These are phyloP conservation scores for Phrynocephalus versicolor DNA, from an alignment of 2,113 vertebrate species.

Conservation along the genomic window DNA sequence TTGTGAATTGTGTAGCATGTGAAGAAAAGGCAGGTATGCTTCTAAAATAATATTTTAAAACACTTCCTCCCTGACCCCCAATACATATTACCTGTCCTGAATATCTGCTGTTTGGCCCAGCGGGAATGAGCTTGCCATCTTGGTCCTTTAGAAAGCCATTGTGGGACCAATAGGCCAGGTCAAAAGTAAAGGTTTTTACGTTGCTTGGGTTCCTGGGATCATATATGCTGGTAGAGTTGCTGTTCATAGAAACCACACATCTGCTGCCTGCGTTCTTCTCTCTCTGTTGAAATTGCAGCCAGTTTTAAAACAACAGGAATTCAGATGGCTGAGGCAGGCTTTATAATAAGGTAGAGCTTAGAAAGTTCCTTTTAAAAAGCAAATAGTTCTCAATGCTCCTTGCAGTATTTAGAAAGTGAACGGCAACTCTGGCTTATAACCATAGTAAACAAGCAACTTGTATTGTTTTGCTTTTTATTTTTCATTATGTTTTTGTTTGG, in stretches of 20 bases:
- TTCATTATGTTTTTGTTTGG: no score
- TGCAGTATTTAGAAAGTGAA: no score
- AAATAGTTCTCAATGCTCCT: no score
- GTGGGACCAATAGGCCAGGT: slow-evolving; percentile 81
- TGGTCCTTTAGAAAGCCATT: slow-evolving; percentile 73
- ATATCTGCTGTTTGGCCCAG: slow-evolving; percentile 75
- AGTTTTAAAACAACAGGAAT: not conserved
- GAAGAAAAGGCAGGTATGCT: not conserved
- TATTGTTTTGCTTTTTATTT: no score
- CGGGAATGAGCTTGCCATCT: slow-evolving; percentile 70
- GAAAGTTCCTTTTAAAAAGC: no score
- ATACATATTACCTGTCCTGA: slow-evolving; percentile 79
- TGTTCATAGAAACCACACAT: slow-evolving; percentile 79
- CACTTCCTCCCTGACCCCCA: not conserved
- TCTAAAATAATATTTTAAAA: not conserved
- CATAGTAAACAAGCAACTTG: no score
- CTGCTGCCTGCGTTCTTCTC: slow-evolving; percentile 81
- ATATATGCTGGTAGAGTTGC: slow-evolving; percentile 75
- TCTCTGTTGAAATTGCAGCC: slow-evolving; percentile 51
- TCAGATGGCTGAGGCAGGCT: not conserved
- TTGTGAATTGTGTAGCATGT: not conserved
- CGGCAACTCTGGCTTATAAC: no score
- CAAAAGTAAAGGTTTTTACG: slow-evolving; percentile 77
- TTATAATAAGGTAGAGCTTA: not conserved
- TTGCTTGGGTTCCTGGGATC: slow-evolving; percentile 74